Evolutionary conservation across 1,140 invertebrate species (phyloP).

Genomic region (Sesamia nonagrioides): DNA sequence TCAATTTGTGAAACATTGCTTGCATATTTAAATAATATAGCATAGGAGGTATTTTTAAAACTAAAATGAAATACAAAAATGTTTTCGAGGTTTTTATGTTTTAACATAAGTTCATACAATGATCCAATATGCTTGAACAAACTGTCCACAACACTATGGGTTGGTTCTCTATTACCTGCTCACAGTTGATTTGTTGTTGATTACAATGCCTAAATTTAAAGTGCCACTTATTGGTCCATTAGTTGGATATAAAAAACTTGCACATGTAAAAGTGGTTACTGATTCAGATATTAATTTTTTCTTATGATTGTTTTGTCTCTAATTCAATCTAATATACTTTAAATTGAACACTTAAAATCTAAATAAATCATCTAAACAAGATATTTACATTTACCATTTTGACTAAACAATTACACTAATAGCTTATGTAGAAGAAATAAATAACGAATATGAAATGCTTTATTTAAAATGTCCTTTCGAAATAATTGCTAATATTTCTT

Average conservation of each 20-base stretch:
- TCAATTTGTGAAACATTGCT: not conserved
- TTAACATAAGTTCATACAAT: conserved; percentile 86
- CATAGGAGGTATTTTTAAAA: conserved; percentile 50
- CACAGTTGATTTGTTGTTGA: conserved; percentile 61
- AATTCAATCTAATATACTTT: conserved; percentile 82
- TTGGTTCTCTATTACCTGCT: conserved; percentile 66
- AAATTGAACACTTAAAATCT: conserved; percentile 84
- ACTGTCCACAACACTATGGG: conserved; percentile 74
- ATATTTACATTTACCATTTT: conserved; percentile 85
- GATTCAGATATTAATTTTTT: conserved; percentile 62
- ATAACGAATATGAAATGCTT: conserved; percentile 86
- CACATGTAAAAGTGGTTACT: conserved; percentile 69
- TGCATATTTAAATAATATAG: not conserved
- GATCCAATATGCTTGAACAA: conserved; percentile 83
- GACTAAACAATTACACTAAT: conserved; percentile 85
- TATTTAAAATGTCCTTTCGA: conserved; percentile 82
- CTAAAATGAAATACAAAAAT: conserved; percentile 68
- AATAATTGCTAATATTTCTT: conserved; percentile 78
- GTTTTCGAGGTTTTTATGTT: conserved; percentile 81
- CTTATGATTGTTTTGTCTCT: conserved; percentile 68
- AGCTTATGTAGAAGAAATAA: conserved; percentile 85
- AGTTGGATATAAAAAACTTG: conserved; percentile 77
- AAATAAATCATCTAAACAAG: conserved; percentile 85
- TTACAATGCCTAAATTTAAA: conserved; percentile 72
- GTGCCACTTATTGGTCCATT: conserved; percentile 81